phyloP scores from a whole-genome alignment of 2,113 vertebrate species.

The Siphamia tubifer region DNA sequence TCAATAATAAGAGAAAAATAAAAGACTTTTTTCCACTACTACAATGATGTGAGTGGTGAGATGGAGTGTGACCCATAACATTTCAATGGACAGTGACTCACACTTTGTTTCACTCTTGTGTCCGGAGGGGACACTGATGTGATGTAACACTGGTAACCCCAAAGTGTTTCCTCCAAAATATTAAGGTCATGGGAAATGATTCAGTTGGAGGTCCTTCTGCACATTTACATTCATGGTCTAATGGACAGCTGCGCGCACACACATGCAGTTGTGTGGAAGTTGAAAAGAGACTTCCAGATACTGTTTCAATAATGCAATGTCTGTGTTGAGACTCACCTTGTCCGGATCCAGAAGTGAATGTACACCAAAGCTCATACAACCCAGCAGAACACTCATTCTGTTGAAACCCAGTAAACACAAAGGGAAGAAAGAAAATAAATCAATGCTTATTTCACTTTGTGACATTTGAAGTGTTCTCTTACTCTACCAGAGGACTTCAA shows the following conservation, averaged over 20 bases:
- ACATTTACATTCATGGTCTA: constrained; percentile 47
- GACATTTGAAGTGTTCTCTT: constrained; percentile 12
- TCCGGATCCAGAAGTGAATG: constrained; percentile 83
- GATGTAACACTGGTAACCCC: constrained; percentile 55
- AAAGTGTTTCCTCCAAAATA: constrained; percentile 64
- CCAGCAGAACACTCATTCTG: constrained; percentile 81
- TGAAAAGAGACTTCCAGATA: neutral
- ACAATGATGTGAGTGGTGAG: too few species aligned
- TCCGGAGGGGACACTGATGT: constrained; percentile 16
- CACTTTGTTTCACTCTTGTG: constrained; percentile 15
- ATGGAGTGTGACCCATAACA: constrained; percentile 1
- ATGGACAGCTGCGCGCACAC: constrained; percentile 19
- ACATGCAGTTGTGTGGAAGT: neutral
- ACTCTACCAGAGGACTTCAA: neutral
- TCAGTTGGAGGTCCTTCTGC: constrained; percentile 60
- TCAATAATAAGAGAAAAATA: too few species aligned
- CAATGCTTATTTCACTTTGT: constrained; percentile 2
- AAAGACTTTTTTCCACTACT: too few species aligned
- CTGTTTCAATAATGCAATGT: constrained; percentile 11
- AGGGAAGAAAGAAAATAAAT: constrained; percentile 25
- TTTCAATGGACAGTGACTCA: constrained; percentile 40
- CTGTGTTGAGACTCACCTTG: constrained; percentile 78
- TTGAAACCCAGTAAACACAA: constrained; percentile 14
- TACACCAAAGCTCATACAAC: constrained; percentile 92
- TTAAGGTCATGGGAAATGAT: constrained; percentile 54